Conservation (phyloP, 2,113 vertebrate genomes). For the Cygnus buccinator region DNA sequence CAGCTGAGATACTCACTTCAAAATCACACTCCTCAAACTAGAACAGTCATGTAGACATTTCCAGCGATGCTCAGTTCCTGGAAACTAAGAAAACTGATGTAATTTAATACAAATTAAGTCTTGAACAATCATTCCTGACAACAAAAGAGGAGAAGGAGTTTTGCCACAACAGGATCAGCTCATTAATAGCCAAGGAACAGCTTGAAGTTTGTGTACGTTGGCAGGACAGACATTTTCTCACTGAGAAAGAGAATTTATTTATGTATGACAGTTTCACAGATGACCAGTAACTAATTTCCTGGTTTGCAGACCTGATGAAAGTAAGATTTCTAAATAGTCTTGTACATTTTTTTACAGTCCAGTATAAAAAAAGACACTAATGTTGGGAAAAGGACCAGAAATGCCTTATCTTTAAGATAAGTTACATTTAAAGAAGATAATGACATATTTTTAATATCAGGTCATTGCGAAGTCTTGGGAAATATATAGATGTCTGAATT, state of each 20-base stretch:
- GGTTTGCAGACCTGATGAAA: not conserved
- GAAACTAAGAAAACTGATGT: not conserved
- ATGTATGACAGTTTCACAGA: not conserved
- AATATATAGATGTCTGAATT: not conserved
- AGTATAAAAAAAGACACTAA: not conserved
- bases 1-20: not conserved
- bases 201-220: not conserved
- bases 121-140: not conserved
- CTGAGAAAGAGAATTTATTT: not conserved
- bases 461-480: not conserved
- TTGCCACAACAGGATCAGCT: not conserved
- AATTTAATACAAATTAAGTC: not conserved
- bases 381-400: not conserved
- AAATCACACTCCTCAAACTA: not conserved
- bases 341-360: not conserved
- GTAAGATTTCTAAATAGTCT: not conserved
- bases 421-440: not conserved
- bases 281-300: conserved; percentile 6
- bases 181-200: not conserved
- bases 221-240: not conserved
- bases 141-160: not conserved
- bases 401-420: not conserved
- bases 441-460: not conserved
- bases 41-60: not conserved
- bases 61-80: not conserved